Percentiles rank a stretch among this genome's conserved stretches.
phyloP scores from a whole-genome alignment of 2,113 vertebrate genomes.

The Climacteris rufus region DNA sequence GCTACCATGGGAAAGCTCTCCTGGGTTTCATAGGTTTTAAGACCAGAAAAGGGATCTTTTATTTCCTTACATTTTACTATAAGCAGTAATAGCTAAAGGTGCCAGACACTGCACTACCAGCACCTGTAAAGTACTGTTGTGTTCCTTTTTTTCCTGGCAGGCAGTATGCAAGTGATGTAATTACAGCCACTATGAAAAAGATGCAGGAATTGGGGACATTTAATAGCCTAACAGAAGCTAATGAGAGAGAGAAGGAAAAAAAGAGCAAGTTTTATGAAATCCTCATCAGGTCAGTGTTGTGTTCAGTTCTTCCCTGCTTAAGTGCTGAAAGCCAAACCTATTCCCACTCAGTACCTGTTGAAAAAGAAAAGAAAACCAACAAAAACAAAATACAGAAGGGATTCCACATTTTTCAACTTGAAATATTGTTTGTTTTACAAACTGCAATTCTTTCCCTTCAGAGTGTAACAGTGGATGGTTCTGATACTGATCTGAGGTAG shows the following conservation, averaged over 20 bases:
- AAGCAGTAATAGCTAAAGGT: neutral
- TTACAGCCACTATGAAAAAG: slow-evolving; percentile 60
- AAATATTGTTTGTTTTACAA: neutral
- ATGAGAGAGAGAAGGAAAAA: slow-evolving; percentile 68
- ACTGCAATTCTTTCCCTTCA: neutral
- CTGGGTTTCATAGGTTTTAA: neutral
- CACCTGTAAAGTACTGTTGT: neutral
- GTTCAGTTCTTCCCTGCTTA: neutral
- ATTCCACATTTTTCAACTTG: neutral
- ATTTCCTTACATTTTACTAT: neutral
- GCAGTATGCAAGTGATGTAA: slow-evolving; percentile 72
- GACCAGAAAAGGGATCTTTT: neutral
- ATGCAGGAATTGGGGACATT: slow-evolving; percentile 70
- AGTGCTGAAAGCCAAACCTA: neutral
- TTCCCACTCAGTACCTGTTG: neutral
- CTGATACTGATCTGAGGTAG: neutral
- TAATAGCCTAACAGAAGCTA: slow-evolving; percentile 60
- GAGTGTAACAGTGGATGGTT: neutral
- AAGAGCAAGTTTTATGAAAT: slow-evolving; percentile 66
- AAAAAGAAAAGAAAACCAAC: neutral
- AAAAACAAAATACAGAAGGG: neutral
- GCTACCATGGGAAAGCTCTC: neutral
- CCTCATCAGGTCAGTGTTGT: slow-evolving; percentile 73
- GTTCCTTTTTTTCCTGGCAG: slow-evolving; percentile 56
- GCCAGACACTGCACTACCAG: neutral